Base-by-base conservation (phyloP, 2,113 vertebrate species). In the Menura novaehollandiae region DNA sequence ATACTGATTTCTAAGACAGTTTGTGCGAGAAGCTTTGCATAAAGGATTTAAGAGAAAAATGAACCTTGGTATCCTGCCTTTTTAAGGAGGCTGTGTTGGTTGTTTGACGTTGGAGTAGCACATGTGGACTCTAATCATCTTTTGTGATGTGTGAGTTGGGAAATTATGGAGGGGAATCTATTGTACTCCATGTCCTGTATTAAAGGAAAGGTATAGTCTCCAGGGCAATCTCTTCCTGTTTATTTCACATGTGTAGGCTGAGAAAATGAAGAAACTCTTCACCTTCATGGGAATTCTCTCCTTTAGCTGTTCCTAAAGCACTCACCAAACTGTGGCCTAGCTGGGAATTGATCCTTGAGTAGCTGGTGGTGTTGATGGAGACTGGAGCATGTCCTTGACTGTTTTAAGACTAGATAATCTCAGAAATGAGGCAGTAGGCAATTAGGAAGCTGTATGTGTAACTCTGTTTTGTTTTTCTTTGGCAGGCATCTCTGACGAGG, bases 401-500 rank as follows among this genome's bases (percentile, higher is more conserved):
- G 11, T 44, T 76, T 58, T 9, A 32, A 71, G 27, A 28, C 21
- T 5, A 13, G 13, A 2, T 32, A 20, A 69, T n/a, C 8, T 69
- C n/a, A 60, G 72, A 52, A 85, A 47, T 19, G 32, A 73, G 23
- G 15, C 52, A 71, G 1, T 0, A 22, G 20, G 14, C 23, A 33
- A 2, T 44, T 47, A 32, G 30, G 39, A 77, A 68, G 53, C n/a
- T 91, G 44, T 32, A 43, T 23, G 10, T 52, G 10, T 89, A 78
- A 84, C 53, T 60, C 52, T 83, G 10, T 23, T 28, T 13, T 26
- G 32, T 32, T 78, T 63, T 73, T n/a, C 24, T 92, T 97, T 66
- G 83, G 69, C 98, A 99, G 99, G 98, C 56, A 99, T 99, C 96
- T 99, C 99, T 0, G 99, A 99, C 32, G 94, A 97, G 26, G 98